Percentiles rank a stretch among this genome's conserved stretches.
These are phyloP conservation scores for Pristionchus pacificus DNA, from an alignment of 1,140 invertebrate genomes.

Conservation along the genomic window DNA sequence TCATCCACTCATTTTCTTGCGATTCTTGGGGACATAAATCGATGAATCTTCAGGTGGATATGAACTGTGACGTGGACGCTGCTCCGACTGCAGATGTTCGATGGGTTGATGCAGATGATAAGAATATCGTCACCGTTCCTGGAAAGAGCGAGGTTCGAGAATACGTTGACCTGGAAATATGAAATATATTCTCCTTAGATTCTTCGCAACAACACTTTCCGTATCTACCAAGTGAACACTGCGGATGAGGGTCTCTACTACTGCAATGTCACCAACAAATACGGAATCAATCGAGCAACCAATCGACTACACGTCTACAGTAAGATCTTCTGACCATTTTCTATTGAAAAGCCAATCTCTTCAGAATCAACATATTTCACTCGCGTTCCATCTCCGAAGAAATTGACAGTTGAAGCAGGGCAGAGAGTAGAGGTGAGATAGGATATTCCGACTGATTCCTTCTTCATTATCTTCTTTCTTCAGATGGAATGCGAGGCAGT, in stretches of 20 bases:
- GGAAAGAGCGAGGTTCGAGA: slow-evolving; percentile 46
- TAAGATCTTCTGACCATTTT: slow-evolving; percentile 57
- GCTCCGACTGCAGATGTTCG: slow-evolving; percentile 89
- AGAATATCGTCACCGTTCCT: slow-evolving; percentile 40
- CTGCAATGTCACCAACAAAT: slow-evolving; percentile 87
- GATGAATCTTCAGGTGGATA: slow-evolving; percentile 72
- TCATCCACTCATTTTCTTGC: too few relatives aligned
- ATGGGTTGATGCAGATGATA: slow-evolving; percentile 70
- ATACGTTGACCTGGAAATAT: background rate
- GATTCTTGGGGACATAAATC: too few relatives aligned
- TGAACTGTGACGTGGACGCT: slow-evolving; percentile 88
- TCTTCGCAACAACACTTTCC: slow-evolving; percentile 73
- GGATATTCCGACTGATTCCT: too few relatives aligned
- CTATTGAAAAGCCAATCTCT: slow-evolving; percentile 11
- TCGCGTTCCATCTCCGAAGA: slow-evolving; percentile 66
- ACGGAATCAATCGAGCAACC: slow-evolving; percentile 73
- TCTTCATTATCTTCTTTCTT: too few relatives aligned
- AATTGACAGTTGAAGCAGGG: slow-evolving; percentile 85
- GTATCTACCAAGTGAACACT: slow-evolving; percentile 76
- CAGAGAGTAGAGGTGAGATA: slow-evolving; percentile 80
- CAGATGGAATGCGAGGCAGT: slow-evolving; percentile 87
- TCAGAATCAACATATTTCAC: slow-evolving; percentile 51
- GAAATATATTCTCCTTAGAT: slow-evolving; percentile 65
- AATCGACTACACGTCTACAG: slow-evolving; percentile 77
- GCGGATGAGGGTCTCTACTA: slow-evolving; percentile 81